Evolutionary conservation across 1,140 invertebrate genomes (phyloP).

Genomic region (Caerostris extrusa): DNA sequence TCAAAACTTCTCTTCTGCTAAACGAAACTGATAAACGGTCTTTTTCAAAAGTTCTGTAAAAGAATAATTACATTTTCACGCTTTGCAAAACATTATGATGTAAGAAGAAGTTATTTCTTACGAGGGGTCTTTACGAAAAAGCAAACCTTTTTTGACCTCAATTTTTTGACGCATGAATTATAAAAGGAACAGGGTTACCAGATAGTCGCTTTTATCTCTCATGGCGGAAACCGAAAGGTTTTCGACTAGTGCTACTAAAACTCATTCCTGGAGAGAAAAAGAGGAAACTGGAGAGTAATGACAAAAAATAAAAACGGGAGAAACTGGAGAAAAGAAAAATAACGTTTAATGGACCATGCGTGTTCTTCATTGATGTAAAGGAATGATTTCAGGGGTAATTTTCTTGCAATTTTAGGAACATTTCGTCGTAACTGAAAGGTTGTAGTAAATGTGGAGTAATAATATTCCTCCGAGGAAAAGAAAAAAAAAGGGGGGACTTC

Average conservation of each 20-base stretch:
- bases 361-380: constrained; percentile 69
- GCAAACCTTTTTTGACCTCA: constrained; percentile 48
- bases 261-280: constrained; percentile 26
- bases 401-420: constrained; percentile 70
- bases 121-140: background rate
- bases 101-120: constrained; percentile 33
- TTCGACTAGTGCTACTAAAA: constrained; percentile 15
- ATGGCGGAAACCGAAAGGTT: background rate
- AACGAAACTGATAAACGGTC: constrained; percentile 62
- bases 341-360: constrained; percentile 72
- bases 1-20: background rate
- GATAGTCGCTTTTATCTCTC: constrained; percentile 61
- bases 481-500: background rate
- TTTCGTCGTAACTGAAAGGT: constrained; percentile 68
- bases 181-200: background rate
- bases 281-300: constrained; percentile 5
- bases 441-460: constrained; percentile 71
- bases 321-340: constrained; percentile 59
- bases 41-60: constrained; percentile 37
- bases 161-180: constrained; percentile 52
- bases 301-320: constrained; percentile 17
- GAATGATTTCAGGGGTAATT: constrained; percentile 71
- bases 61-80: constrained; percentile 71
- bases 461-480: constrained; percentile 55
- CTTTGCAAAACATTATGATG: constrained; percentile 52